phyloP scores from a whole-genome alignment of 1,140 invertebrate species.

The Diprion similis region DNA sequence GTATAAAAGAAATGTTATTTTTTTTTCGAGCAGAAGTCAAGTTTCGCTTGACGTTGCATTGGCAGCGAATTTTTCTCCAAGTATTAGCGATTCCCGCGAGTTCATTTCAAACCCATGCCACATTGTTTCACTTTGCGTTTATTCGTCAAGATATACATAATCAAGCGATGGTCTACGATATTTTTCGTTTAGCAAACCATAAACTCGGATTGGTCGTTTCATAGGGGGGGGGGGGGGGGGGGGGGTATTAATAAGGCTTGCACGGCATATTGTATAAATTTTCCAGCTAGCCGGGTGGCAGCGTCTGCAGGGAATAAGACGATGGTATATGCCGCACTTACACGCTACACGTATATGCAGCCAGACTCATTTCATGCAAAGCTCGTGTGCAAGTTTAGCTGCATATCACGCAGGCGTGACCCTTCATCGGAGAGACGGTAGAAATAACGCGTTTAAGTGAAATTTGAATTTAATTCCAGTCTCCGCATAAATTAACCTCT shows the following conservation, averaged over 20 bases:
- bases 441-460: not conserved
- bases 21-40: not conserved
- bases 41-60: not conserved
- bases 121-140: too few relatives aligned
- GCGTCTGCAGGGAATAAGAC: not conserved
- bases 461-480: not conserved
- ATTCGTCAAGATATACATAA: too few relatives aligned
- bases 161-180: too few relatives aligned
- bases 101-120: too few relatives aligned
- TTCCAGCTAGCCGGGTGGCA: not conserved
- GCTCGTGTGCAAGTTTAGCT: constrained; percentile 1
- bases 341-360: not conserved
- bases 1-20: not conserved
- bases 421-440: not conserved
- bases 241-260: not conserved
- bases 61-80: not conserved
- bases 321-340: not conserved
- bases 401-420: constrained; percentile 4
- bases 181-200: too few relatives aligned
- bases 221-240: too few relatives aligned
- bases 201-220: too few relatives aligned
- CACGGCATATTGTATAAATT: constrained; percentile 2
- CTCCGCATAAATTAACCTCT: not conserved
- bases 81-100: not conserved
- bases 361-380: not conserved